Base-by-base conservation (phyloP, 2,797 vertebrate genomes). In the Lepus oiostolus region DNA sequence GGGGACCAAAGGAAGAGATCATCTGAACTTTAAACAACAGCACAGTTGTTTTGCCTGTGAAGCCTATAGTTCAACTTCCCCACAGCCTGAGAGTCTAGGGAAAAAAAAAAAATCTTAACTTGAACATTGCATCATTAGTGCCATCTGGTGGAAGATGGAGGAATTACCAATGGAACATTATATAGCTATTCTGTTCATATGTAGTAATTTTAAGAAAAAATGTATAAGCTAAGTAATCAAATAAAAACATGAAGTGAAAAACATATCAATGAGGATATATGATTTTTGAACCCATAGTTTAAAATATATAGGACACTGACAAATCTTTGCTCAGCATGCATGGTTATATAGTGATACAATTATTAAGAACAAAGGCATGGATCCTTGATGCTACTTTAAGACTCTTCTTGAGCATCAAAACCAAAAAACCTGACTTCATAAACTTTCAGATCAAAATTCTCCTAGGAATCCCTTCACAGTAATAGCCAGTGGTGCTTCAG, bases 21-120 rank as follows among this genome's bases (percentile, higher is more conserved):
- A 47, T 16, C 17, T 81, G 26, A 77, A 76, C 76, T 42, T 42
- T 42, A 82, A n/a, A 50, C 67, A 88, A n/a, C n/a, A 72, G 10
- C 4, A 21, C 17, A 12, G 6, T 63, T 26, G 63, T 26, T 7
- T 22, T 24, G 21, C 12, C 24, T 19, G 0, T 0, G 30, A 28
- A 32, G 0, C 6, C 32, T 1, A 2, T 35, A 52, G 26, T 76
- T 88, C 35, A 28, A 22, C 62, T 50, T 70, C 5, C 26, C 32
- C 67, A 60, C 30, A 65, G 76, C 85, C 6, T 26, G 22, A 35
- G n/a, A 65, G 17, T 42, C 42, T 42, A 8, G 42, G 42, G 42
- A 8, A 7, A 85, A 85, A 85, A 88, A 90, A 32, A 88, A 90
- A 32, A 92, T 17, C 35, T 58, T 63, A 63, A 87, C 68, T 77